These are phyloP conservation scores for Cyphotilapia sp. DNA, from an alignment of 2,113 vertebrate genomes.

Conservation along the genomic window DNA sequence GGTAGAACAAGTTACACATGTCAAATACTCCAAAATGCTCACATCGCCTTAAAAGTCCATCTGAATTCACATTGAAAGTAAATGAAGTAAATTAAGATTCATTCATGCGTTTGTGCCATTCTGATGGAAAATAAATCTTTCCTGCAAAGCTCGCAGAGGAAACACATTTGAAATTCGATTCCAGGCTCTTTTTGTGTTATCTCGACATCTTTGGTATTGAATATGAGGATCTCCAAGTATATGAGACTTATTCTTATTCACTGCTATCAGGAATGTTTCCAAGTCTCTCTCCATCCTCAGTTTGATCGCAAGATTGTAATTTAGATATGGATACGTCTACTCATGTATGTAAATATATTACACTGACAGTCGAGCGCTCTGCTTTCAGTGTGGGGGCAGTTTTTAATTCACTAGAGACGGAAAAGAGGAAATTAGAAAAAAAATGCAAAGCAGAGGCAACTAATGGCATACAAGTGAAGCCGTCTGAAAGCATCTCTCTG, in stretches of 20 bases:
- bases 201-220: neutral
- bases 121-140: neutral
- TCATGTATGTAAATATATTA: neutral
- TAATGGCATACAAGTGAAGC: neutral
- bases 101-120: neutral
- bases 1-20: neutral
- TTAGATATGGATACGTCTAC: neutral
- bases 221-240: neutral
- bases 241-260: neutral
- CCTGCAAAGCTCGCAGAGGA: neutral
- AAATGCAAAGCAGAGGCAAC: neutral
- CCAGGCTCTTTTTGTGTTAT: neutral
- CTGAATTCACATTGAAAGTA: neutral
- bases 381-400: neutral
- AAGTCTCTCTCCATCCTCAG: neutral
- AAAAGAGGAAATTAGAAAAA: neutral
- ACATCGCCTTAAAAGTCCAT: rapidly evolving
- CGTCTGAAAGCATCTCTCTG: neutral
- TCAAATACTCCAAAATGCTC: neutral
- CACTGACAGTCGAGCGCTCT: neutral
- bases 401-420: neutral
- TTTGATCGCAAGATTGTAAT: neutral
- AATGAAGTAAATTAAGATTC: neutral
- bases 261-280: neutral
- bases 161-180: neutral